A percentile compares a stretch with the other conserved stretches of the same genome.
These are phyloP conservation scores for Peromyscus aztecus DNA, from an alignment of 2,797 vertebrate genomes.

Conservation along the genomic window DNA sequence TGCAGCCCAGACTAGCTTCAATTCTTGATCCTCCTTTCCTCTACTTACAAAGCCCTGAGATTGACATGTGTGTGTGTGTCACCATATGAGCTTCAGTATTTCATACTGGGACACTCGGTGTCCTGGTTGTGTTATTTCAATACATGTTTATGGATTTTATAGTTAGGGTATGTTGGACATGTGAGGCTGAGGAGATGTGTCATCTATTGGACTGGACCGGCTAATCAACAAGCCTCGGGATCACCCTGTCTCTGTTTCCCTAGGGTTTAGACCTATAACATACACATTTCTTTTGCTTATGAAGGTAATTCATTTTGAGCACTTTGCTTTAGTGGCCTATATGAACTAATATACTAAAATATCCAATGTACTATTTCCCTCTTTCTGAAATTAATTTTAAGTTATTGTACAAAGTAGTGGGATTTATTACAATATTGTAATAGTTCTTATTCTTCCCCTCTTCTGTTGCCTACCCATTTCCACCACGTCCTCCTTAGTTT, in stretches of 20 bases:
- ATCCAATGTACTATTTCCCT: not conserved
- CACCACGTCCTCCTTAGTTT: not conserved
- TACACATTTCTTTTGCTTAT: not conserved
- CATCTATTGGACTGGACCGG: no score
- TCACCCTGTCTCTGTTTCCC: no score
- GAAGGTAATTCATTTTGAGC: not conserved
- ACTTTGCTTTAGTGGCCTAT: not conserved
- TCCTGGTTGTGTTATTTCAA: not conserved
- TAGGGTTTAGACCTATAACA: not conserved
- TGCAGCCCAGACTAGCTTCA: no score
- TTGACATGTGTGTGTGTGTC: not conserved
- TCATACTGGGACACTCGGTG: not conserved
- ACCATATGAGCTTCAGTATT: not conserved
- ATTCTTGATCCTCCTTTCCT: not conserved
- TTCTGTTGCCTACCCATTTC: not conserved
- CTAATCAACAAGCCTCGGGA: no score
- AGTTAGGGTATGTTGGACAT: not conserved
- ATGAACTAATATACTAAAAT: not conserved
- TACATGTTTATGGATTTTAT: not conserved
- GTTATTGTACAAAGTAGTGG: not conserved
- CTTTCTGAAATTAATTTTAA: not conserved
- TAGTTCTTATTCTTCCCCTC: not conserved
- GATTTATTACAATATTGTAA: no score
- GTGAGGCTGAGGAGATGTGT: not conserved
- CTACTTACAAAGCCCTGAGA: not conserved